These are phyloP conservation scores for Himalopsyche anomala DNA, from an alignment of 2,888 invertebrate genomes.

Conservation along the genomic window DNA sequence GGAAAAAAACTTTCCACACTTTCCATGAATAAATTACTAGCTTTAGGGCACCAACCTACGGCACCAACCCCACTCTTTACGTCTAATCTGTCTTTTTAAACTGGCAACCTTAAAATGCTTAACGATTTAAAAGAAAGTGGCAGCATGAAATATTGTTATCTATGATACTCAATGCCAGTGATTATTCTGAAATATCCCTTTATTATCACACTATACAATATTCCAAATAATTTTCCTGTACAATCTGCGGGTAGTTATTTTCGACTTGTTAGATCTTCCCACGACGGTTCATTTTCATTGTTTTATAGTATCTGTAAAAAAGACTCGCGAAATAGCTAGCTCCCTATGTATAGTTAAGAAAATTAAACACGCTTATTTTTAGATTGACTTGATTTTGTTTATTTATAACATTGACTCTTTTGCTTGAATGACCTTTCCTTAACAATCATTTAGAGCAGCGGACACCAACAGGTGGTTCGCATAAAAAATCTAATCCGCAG, in stretches of 20 bases:
- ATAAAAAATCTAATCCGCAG: too few species aligned
- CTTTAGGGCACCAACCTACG: slow-evolving; percentile 1
- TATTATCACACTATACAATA: too few species aligned
- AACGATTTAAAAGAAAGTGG: not conserved
- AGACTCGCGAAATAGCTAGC: too few species aligned
- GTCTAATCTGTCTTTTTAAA: slow-evolving; percentile 29
- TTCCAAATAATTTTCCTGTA: too few species aligned
- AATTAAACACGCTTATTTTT: too few species aligned
- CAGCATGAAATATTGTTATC: not conserved
- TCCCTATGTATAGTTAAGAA: too few species aligned
- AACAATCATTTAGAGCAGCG: not conserved
- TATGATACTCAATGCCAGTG: too few species aligned
- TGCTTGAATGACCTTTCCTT: not conserved
- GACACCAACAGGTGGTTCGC: too few species aligned
- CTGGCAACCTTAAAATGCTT: not conserved
- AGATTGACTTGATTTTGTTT: too few species aligned
- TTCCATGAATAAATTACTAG: slow-evolving; percentile 47
- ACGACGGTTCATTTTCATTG: not conserved
- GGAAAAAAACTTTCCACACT: slow-evolving; percentile 48
- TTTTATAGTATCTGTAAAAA: not conserved
- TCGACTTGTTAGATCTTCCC: not conserved
- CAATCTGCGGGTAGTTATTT: too few species aligned
- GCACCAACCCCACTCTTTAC: not conserved
- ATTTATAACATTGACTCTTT: too few species aligned
- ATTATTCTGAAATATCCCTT: too few species aligned